Base-by-base conservation (phyloP, 2,888 invertebrate species). In the Aspidiotus destructor region DNA sequence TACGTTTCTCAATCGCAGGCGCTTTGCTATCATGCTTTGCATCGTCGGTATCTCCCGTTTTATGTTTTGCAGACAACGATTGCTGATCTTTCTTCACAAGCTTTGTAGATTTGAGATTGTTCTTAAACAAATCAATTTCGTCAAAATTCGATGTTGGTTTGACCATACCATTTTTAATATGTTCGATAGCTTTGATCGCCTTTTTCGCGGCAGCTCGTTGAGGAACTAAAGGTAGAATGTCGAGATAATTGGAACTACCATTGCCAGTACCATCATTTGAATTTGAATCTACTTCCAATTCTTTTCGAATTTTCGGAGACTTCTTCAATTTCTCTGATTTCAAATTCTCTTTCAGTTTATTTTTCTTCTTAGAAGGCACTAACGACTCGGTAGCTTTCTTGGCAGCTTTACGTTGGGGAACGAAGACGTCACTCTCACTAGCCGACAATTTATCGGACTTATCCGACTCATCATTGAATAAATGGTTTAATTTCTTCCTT, bases 171-270 rank as follows among this genome's bases (percentile, higher is more conserved):
- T 88, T 89, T 76, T 92, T 90, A 68, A 92, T 88, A 75, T 91
- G 90, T 74, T 92, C 92, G 1, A 92, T 91, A 0, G 92, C 92
- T 77, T 92, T 92, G 1, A 92, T 91, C 0, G 92, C 92, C 77
- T 92, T 92, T 76, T 92, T 92, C 11, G 92, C 92, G 1, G 92
- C 92, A 78, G 92, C 90, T 70, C 92, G 80, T 76, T 93, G 92
- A 1, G 92, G 92, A 28, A 93, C 92, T 76, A 91, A 90, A 0
- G 89, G 86, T 55, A 90, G 82, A 60, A 73, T 72, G 61, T 74
- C 74, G 69, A 72, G 72, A 16, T 60, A 58, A 28, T 63, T 71
- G 74, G 61, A 72, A 53, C 54, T 57, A 7, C 28, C 44, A 16
- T 64, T 9, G 42, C 11, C 42, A 9, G 44, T 42, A 1, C 28